These are phyloP conservation scores for Champsocephalus esox DNA, from an alignment of 2,797 vertebrate species.

Conservation along the genomic window DNA sequence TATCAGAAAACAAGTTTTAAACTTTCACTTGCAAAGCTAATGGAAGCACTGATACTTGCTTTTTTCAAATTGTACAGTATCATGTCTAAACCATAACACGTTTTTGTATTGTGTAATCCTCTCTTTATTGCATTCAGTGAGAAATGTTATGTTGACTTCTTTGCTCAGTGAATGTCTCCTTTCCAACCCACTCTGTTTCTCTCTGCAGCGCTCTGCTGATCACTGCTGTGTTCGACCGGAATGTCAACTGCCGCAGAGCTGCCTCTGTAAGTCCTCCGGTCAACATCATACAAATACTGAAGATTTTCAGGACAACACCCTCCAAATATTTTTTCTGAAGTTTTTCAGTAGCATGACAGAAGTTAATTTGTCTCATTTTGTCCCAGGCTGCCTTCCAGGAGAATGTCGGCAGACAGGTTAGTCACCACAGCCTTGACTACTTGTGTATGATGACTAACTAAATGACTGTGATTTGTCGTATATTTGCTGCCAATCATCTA, in stretches of 20 bases:
- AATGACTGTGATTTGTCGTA: constrained; percentile 62
- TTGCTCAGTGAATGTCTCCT: neutral
- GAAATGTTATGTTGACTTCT: neutral
- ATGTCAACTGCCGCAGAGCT: constrained; percentile 93
- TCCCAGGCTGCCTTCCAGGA: constrained; percentile 98
- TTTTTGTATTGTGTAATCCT: neutral
- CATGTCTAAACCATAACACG: no score
- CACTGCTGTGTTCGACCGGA: constrained; percentile 91
- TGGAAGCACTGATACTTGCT: no score
- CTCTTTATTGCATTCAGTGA: neutral
- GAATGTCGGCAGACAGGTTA: constrained; percentile 99
- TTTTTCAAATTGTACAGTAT: no score
- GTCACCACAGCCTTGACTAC: constrained; percentile 51
- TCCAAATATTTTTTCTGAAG: neutral
- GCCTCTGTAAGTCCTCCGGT: constrained; percentile 90
- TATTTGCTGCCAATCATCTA: constrained; percentile 54
- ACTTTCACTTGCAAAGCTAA: no score
- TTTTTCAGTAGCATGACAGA: constrained; percentile 24
- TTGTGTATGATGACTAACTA: constrained; percentile 48
- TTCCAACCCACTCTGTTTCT: constrained; percentile 19
- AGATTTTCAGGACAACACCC: neutral
- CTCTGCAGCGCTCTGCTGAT: constrained; percentile 89
- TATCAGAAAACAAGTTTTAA: neutral
- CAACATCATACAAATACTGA: neutral
- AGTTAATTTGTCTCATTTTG: constrained; percentile 74